Evolutionary conservation across 2,797 vertebrate genomes (phyloP).

Genomic region (Gymnopithys bicolor): DNA sequence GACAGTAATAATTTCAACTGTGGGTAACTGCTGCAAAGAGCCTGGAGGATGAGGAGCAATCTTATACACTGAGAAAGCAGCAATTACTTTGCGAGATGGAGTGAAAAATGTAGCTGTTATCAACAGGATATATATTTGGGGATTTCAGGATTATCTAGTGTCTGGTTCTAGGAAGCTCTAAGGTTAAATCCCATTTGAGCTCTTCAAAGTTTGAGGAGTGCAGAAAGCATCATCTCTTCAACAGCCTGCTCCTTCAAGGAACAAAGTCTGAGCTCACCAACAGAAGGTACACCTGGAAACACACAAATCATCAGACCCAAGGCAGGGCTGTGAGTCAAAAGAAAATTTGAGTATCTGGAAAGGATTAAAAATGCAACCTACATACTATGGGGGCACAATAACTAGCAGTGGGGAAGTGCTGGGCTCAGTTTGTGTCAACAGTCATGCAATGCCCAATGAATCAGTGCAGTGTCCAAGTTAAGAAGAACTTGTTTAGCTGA

Average conservation of each 20-base stretch:
- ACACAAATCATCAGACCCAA: neutral
- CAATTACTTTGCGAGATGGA: neutral
- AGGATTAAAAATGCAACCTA: neutral
- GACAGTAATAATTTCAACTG: neutral
- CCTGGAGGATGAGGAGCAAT: neutral
- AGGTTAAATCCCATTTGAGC: neutral
- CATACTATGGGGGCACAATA: neutral
- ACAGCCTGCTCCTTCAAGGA: neutral
- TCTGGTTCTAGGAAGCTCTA: neutral
- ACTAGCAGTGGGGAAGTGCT: neutral
- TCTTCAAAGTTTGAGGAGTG: neutral
- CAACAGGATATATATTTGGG: neutral
- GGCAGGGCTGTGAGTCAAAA: neutral
- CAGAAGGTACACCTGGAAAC: neutral
- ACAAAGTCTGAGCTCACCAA: neutral
- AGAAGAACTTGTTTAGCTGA: neutral
- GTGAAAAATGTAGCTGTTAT: neutral
- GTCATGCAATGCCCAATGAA: neutral
- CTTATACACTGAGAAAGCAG: neutral
- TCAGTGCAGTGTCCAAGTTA: neutral
- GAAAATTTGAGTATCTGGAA: neutral
- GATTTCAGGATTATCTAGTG: neutral
- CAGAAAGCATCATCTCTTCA: neutral
- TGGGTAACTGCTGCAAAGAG: neutral
- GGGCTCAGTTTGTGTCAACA: neutral